Base-by-base conservation (phyloP, 2,113 vertebrate species). In the Gambusia holbrooki region DNA sequence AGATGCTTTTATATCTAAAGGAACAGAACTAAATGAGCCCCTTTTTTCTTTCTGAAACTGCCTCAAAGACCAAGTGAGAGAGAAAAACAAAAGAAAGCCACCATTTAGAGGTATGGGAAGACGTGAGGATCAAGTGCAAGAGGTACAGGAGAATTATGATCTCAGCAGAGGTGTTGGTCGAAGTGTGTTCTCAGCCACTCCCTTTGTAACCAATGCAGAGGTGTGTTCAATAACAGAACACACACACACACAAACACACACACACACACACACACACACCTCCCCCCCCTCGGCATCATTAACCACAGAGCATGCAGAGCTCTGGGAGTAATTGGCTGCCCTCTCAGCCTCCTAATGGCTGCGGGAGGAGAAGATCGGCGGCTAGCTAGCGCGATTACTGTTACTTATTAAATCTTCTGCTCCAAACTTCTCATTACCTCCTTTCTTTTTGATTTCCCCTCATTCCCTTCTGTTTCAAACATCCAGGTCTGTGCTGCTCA, bases 281-380 rank as follows among this genome's bases (percentile, higher is more conserved):
- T 7, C 60, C 28, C 65, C 69, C 79, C 81, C 64, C 70, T 32
- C 30, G 82, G 80, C 88, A 86, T 90, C 84, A 89, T 90, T 89
- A 92, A 76, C 81, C 76, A 54, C 88, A 82, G 80, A 69, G 62
- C 87, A 88, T 69, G 45, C 73, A 22, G 54, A 77, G 85, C 80
- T 83, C 76, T 32, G 71, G 80, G 83, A 86, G 73, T 88, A 92
- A 93, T 85, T 84, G 84, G 77, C 81, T 79, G 89, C 71, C 79
- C 86, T 91, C 87, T 91, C 76, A 85, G 81, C 61, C 73, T 87
- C 69, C 83, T 91, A 89, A 92, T 90, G 84, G 88, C 77, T 32
- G 33, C 32, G 79, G 66, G 60, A 79, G 81, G 75, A 76, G 77
- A 74, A 4, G 77, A 76, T 62, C 73, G 70, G 64, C 71, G 68